phyloP scores from a whole-genome alignment of 2,888 invertebrate species.

The Drosophila acutilabella region DNA sequence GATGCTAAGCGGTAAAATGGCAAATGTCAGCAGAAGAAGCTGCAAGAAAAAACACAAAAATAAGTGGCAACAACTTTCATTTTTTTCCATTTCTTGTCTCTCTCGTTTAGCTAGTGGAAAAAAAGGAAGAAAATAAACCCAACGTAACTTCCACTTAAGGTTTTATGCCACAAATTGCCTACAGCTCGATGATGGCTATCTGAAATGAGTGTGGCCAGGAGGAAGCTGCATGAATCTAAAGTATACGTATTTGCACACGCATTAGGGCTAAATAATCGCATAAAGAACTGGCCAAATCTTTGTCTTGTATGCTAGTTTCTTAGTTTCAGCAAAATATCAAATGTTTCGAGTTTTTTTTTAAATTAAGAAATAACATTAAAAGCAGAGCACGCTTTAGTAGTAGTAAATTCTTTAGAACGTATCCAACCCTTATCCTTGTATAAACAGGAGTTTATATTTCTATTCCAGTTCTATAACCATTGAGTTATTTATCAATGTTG shows the following conservation, averaged over 20 bases:
- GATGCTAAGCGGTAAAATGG: conserved; percentile 51
- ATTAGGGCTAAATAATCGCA: conserved; percentile 42
- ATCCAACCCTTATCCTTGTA: too few relatives aligned
- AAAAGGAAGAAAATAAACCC: conserved; percentile 15
- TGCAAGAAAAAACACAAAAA: conserved; percentile 22
- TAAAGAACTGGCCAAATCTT: conserved; percentile 2
- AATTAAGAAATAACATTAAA: background rate
- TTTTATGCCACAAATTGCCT: conserved; percentile 44
- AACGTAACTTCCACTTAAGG: conserved; percentile 28
- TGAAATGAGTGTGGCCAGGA: conserved; percentile 33
- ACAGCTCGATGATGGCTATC: conserved; percentile 51
- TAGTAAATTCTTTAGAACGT: too few relatives aligned
- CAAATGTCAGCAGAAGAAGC: conserved; percentile 64
- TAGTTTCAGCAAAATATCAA: background rate
- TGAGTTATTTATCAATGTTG: conserved; percentile 16
- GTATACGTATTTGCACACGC: conserved; percentile 54
- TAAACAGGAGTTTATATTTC: too few relatives aligned
- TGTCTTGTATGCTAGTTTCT: background rate
- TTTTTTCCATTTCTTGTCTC: conserved; percentile 21
- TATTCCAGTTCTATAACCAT: conserved; percentile 1
- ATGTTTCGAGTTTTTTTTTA: background rate
- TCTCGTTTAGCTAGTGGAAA: conserved; percentile 8
- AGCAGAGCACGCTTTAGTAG: too few relatives aligned
- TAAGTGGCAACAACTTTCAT: conserved; percentile 49
- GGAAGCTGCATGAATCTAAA: conserved; percentile 6